These are phyloP conservation scores for Actinopyga echinites DNA, from an alignment of 53 echinoderm and acorn worm genomes.

Conservation along the genomic window DNA sequence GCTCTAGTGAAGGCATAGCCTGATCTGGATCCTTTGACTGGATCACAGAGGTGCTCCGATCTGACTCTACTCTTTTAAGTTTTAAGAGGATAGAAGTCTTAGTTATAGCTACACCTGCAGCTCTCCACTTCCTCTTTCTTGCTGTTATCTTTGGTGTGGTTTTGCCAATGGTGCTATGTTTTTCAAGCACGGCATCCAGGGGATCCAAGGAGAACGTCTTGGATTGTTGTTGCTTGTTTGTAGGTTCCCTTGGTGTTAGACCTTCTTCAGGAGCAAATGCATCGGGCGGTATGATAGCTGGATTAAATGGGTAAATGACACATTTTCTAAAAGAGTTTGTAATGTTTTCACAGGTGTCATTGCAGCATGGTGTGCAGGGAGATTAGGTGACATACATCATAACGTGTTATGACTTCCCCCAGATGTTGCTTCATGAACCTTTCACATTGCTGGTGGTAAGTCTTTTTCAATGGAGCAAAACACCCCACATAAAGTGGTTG, in stretches of 20 bases:
- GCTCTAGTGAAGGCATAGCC: no score
- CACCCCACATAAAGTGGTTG: constrained; percentile 53
- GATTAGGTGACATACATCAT: background rate
- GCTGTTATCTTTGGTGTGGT: background rate
- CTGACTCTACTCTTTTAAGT: background rate
- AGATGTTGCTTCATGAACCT: background rate
- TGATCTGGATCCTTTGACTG: no score
- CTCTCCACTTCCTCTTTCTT: background rate
- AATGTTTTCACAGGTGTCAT: constrained; percentile 11
- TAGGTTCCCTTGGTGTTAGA: no score
- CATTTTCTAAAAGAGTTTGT: background rate
- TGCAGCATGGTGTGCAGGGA: background rate
- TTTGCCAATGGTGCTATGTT: background rate
- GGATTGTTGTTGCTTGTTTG: no score
- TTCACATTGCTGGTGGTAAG: background rate
- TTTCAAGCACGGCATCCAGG: no score
- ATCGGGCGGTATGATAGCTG: background rate
- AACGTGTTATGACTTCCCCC: background rate
- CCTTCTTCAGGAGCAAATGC: background rate
- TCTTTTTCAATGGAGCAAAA: background rate
- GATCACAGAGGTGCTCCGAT: no score
- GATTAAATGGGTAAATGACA: background rate
- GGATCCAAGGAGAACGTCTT: no score
- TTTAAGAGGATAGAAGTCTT: background rate
- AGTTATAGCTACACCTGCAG: background rate